phyloP scores from a whole-genome alignment of 2,888 invertebrate species.

The Drosophila demipolita region DNA sequence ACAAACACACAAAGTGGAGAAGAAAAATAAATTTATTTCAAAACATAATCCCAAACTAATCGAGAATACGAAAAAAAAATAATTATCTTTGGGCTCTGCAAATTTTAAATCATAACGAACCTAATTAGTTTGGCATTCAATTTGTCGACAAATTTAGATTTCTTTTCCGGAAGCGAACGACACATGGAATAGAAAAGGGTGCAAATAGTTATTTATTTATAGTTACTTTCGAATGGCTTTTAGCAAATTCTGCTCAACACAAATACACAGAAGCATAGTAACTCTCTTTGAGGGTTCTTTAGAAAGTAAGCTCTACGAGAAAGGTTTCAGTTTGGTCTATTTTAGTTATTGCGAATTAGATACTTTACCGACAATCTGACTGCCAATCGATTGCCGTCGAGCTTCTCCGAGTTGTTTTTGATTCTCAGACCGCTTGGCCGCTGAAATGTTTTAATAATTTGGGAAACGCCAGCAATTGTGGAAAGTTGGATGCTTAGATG shows the following conservation, averaged over 20 bases:
- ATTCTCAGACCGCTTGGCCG: conserved; percentile 71
- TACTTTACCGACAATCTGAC: conserved; percentile 84
- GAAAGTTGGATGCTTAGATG: conserved; percentile 17
- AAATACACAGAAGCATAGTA: conserved; percentile 60
- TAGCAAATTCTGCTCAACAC: conserved; percentile 34
- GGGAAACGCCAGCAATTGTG: conserved; percentile 22
- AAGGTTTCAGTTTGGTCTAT: conserved; percentile 39
- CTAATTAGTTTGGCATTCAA: neutral
- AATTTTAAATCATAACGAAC: neutral
- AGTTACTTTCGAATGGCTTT: conserved; percentile 1
- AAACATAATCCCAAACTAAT: conserved; percentile 1
- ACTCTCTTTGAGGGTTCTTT: conserved; percentile 9
- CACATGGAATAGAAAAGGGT: conserved; percentile 27
- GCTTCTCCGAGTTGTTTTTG: conserved; percentile 69
- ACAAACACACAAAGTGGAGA: conserved; percentile 35
- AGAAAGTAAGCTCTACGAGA: conserved; percentile 58
- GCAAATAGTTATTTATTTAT: no score
- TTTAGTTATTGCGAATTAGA: conserved; percentile 45
- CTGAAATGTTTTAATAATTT: conserved; percentile 70
- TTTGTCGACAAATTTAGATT: conserved; percentile 5
- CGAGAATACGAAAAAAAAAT: neutral
- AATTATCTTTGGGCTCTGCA: neutral
- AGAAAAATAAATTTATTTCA: conserved; percentile 4
- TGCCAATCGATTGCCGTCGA: conserved; percentile 77
- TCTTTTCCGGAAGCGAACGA: conserved; percentile 9